Evolutionary conservation across 2,888 invertebrate species (phyloP).

Genomic region (Pterostichus madidus): DNA sequence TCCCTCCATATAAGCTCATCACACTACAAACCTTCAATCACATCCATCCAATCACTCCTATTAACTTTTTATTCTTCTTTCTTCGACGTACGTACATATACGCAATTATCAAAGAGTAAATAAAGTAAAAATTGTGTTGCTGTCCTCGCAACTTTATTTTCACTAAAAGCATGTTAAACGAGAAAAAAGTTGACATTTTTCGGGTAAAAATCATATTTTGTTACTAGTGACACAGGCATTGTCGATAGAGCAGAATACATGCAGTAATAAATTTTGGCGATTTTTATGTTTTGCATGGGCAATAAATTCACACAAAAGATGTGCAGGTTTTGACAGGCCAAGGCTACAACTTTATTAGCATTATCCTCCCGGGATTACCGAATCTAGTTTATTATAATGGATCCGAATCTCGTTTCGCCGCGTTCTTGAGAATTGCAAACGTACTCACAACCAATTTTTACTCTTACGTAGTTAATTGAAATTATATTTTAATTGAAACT

Average conservation of each 20-base stretch:
- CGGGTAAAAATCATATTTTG: constrained; percentile 51
- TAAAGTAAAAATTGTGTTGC: constrained; percentile 6
- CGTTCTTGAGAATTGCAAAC: neutral
- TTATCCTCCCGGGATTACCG: constrained; percentile 53
- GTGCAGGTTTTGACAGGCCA: constrained; percentile 61
- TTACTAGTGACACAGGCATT: constrained; percentile 52
- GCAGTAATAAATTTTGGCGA: constrained; percentile 58
- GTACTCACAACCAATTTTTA: constrained; percentile 9
- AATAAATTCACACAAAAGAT: constrained; percentile 64
- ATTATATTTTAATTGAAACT: constrained; percentile 36
- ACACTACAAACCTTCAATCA: no score
- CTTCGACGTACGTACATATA: neutral
- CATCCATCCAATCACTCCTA: no score
- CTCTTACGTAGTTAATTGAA: constrained; percentile 6
- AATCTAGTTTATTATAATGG: constrained; percentile 60
- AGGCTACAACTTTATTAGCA: constrained; percentile 64
- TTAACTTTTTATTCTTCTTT: no score
- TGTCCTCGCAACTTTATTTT: neutral
- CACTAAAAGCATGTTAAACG: constrained; percentile 12
- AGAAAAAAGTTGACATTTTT: constrained; percentile 29
- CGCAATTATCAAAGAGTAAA: neutral
- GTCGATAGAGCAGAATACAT: constrained; percentile 59
- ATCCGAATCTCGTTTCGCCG: constrained; percentile 10
- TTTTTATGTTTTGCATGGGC: constrained; percentile 62
- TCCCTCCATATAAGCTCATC: no score